Evolutionary conservation across 2,113 vertebrate species (phyloP).

Genomic region (Tetrax tetrax): DNA sequence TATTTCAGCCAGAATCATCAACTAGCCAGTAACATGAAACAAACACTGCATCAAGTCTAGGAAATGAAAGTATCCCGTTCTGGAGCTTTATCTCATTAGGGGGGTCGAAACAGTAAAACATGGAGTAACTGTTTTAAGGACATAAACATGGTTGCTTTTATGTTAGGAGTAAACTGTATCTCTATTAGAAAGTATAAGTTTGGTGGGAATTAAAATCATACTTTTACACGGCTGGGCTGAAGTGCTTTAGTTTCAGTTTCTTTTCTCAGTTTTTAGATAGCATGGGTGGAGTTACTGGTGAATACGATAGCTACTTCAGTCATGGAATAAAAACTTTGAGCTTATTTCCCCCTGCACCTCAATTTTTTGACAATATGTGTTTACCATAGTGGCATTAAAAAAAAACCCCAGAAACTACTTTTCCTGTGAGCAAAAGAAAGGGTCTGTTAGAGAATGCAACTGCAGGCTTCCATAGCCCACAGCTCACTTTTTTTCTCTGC

Average conservation of each 20-base stretch:
- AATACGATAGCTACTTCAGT: not conserved
- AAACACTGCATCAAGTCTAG: not conserved
- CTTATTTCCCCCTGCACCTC: not conserved
- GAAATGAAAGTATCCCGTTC: not conserved
- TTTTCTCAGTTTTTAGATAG: not conserved
- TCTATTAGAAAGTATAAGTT: not conserved
- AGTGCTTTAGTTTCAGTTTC: not conserved
- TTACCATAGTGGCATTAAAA: not conserved
- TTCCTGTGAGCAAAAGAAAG: not conserved
- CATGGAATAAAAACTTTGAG: not conserved
- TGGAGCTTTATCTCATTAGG: not conserved
- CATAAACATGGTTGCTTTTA: not conserved
- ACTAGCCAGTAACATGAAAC: not conserved
- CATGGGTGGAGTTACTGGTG: not conserved
- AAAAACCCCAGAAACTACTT: not conserved
- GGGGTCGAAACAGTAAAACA: not conserved
- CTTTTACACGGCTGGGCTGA: not conserved
- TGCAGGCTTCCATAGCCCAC: not conserved
- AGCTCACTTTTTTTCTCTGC: not conserved
- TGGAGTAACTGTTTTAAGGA: not conserved
- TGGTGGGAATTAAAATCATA: not conserved
- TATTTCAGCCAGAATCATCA: not conserved
- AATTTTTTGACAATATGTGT: not conserved
- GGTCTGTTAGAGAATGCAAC: not conserved
- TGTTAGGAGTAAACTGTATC: not conserved